These are phyloP conservation scores for Tetheella fluctuosa DNA, from an alignment of 2,888 invertebrate species.

Conservation along the genomic window DNA sequence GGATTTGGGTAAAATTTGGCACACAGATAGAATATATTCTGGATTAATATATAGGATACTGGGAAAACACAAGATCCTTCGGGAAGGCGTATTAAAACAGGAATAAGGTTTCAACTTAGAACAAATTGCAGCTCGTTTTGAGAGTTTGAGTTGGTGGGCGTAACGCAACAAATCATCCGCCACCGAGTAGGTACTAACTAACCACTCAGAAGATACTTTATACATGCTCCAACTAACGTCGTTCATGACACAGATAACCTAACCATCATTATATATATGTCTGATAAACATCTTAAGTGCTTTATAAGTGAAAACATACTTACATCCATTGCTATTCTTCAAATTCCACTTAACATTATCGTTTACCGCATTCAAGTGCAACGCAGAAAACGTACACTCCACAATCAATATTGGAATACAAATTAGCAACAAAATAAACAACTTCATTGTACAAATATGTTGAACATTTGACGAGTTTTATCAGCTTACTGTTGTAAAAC, in stretches of 20 bases:
- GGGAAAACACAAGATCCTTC: no score
- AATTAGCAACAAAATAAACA: conserved; percentile 1
- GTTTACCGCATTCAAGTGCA: conserved; percentile 30
- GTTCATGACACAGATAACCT: conserved; percentile 11
- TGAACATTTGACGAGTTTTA: neutral
- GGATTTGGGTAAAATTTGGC: no score
- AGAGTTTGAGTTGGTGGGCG: neutral
- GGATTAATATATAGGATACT: no score
- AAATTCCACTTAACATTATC: conserved; percentile 47
- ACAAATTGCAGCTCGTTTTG: no score
- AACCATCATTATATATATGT: neutral
- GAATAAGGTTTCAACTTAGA: no score
- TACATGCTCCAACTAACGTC: neutral
- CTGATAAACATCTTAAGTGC: conserved; percentile 12
- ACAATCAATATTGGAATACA: neutral
- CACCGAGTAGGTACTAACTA: neutral
- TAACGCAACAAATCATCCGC: neutral
- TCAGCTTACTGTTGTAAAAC: neutral
- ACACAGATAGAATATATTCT: no score
- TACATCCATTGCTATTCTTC: conserved; percentile 69
- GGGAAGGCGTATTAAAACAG: no score
- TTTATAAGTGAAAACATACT: conserved; percentile 43
- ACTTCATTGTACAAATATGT: conserved; percentile 4
- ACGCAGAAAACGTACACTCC: neutral
- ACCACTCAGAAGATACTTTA: neutral